Percentiles rank a stretch among this genome's conserved stretches.
These are phyloP conservation scores for Caranx melampygus DNA, from an alignment of 2,113 vertebrate species.

Conservation along the genomic window DNA sequence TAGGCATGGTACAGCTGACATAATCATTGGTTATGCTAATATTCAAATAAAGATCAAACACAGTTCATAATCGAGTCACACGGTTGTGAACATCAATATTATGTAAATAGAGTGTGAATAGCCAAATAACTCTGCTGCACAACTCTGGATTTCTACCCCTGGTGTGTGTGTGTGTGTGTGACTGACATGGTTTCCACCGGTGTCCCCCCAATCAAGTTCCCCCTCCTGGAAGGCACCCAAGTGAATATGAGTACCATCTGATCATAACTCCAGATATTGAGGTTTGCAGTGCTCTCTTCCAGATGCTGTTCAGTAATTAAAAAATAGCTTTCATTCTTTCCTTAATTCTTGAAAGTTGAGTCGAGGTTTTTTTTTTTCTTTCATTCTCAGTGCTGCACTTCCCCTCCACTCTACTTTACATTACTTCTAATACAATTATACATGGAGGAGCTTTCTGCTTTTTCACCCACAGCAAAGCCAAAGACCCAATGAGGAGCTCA, in stretches of 20 bases:
- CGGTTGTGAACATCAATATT: slow-evolving; percentile 14
- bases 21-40: slow-evolving; percentile 14
- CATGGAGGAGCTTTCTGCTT: slow-evolving; percentile 29
- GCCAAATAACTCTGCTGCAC: slow-evolving; percentile 11
- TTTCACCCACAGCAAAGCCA: slow-evolving; percentile 9
- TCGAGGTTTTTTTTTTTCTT: slow-evolving; percentile 62
- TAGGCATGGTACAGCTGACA: not conserved
- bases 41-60: slow-evolving; percentile 14
- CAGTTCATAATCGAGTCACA: slow-evolving; percentile 5
- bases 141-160: not conserved
- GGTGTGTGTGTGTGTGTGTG: not conserved
- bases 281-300: slow-evolving; percentile 73
- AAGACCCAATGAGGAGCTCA: not conserved
- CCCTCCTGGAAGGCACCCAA: slow-evolving; percentile 65
- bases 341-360: slow-evolving; percentile 75
- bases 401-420: slow-evolving; percentile 30
- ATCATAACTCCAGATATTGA: slow-evolving; percentile 78
- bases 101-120: slow-evolving; percentile 20
- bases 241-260: slow-evolving; percentile 70
- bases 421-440: slow-evolving; percentile 49
- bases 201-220: slow-evolving; percentile 40
- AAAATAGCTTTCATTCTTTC: slow-evolving; percentile 81
- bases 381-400: slow-evolving; percentile 45
- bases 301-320: slow-evolving; percentile 81
- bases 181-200: slow-evolving; percentile 42